Evolutionary conservation across 2,888 invertebrate species (phyloP), one percentile per base, ranked within the genome.

Genomic region (Hecatera dysodea): DNA sequence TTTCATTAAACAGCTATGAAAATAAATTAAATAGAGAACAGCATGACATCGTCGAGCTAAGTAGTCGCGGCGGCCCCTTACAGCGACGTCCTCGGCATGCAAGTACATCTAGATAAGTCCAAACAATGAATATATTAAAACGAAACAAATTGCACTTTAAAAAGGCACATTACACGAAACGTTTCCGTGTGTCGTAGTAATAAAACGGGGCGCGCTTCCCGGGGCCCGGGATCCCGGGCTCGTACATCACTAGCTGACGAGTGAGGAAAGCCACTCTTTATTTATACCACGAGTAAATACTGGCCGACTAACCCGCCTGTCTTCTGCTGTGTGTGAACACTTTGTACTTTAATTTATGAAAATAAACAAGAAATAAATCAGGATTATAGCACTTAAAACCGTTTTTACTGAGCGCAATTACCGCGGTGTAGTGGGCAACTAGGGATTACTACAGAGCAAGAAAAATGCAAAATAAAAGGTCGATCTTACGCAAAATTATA

Each of bases 111-210:
- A 84, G 84, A 84, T 84, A 82, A 81, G 75, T 79, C 67, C 67
- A 78, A 83, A 75, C 84, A 84, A 84, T 79, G 83, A 84, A 84
- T 84, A 84, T 75, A 82, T 84, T 84, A 84, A 81, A 84, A 82
- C 48, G 65, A 76, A 84, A 84, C 82, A 84, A 84, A 84, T 84
- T 82, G 84, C 73, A 84, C 79, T 84, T 82, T 82, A 84, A 84
- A 84, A 84, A 82, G 80, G 62, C 61, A 65, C 76, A 78, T 81
- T 80, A 84, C 84, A 82, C 69, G 83, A 72, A 84, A 81, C 67
- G 81, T 76, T 84, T 81, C 81, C 83, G 83, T 84, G 83, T 84
- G 84, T 82, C 82, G 76, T 71, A 78, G 79, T 73, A 81, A 82
- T 84, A 84, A 84, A 84, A 76, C 78, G 78, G 63, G 77, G 61